Evolutionary conservation across 2,113 vertebrate species (phyloP).

Genomic region (Leucopsar rothschildi): DNA sequence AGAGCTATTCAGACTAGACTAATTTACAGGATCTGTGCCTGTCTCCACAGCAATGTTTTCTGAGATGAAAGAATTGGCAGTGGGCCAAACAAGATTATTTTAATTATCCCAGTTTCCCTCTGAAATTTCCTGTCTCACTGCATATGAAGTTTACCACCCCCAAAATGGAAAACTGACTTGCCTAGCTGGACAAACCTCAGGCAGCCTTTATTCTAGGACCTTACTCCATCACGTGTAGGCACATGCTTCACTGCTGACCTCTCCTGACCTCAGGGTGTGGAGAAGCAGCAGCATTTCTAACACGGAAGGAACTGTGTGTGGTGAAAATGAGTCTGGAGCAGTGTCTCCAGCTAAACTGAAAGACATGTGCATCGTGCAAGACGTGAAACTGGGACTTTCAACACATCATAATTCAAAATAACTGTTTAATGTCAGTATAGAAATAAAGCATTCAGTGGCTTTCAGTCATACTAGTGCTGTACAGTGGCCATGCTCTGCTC

Average conservation of each 20-base stretch:
- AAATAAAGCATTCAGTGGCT: background rate
- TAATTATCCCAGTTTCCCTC: slow-evolving; percentile 43
- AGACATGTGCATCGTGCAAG: background rate
- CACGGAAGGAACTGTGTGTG: background rate
- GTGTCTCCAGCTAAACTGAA: background rate
- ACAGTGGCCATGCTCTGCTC: background rate
- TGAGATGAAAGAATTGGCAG: slow-evolving; percentile 42
- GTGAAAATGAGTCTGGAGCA: background rate
- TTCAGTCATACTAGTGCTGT: background rate
- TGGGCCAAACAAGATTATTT: slow-evolving; percentile 25
- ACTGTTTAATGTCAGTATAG: background rate
- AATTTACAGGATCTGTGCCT: background rate
- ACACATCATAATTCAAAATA: background rate
- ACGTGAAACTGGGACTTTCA: background rate
- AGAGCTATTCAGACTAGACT: slow-evolving; percentile 4
- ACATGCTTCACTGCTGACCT: background rate
- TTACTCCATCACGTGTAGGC: background rate
- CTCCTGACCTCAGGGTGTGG: background rate
- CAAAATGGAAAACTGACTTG: background rate
- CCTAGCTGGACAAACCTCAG: background rate
- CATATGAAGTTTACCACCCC: background rate
- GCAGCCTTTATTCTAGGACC: background rate
- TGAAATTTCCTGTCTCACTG: background rate
- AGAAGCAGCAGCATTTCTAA: background rate
- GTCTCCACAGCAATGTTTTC: slow-evolving; percentile 11